Conservation (phyloP, 2,113 vertebrate species). For the Aplodontia rufa region DNA sequence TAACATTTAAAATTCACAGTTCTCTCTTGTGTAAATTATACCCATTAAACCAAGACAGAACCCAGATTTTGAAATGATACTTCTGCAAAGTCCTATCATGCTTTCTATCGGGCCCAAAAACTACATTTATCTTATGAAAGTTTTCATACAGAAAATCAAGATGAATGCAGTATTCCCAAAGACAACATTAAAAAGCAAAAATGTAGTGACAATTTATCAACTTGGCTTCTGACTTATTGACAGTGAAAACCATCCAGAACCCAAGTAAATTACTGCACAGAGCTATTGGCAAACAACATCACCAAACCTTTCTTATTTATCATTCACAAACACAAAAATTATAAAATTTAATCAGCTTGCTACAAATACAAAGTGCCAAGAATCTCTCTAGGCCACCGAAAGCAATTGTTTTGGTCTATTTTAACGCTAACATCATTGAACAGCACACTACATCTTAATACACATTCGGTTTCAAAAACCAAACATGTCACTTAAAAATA, state of each 20-base stretch:
- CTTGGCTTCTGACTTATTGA: slow-evolving; percentile 12
- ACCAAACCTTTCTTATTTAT: neutral
- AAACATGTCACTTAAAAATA: neutral
- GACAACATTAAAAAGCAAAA: slow-evolving; percentile 14
- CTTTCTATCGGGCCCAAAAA: neutral
- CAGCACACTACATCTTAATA: neutral
- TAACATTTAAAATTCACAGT: neutral
- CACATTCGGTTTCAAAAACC: neutral
- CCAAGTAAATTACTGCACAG: neutral
- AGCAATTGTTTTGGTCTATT: neutral
- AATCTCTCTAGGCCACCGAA: neutral
- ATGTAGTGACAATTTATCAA: neutral
- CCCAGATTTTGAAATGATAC: neutral
- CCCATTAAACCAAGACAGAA: slow-evolving; percentile 21
- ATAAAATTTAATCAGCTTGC: neutral
- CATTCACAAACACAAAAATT: neutral
- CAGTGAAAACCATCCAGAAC: neutral
- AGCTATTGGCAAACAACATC: neutral
- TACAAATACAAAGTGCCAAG: neutral
- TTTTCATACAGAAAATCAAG: neutral
- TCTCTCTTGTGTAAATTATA: neutral
- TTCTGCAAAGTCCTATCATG: neutral
- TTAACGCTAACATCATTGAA: neutral
- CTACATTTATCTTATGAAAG: slow-evolving; percentile 18
- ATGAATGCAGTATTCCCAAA: neutral